These are phyloP conservation scores for Archocentrus centrarchus DNA, from an alignment of 2,113 vertebrate genomes.

Conservation along the genomic window DNA sequence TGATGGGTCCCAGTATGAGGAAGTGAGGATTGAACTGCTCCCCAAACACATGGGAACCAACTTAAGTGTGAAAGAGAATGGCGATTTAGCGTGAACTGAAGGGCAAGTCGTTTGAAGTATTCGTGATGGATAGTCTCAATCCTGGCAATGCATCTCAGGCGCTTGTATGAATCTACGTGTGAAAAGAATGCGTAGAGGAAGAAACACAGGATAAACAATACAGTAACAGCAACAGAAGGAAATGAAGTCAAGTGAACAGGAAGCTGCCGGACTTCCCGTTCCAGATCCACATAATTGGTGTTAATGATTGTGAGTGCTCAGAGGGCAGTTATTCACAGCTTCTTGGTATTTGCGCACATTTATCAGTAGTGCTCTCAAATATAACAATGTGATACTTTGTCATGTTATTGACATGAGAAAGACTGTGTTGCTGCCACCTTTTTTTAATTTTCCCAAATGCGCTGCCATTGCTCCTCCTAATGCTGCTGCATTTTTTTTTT, in stretches of 20 bases:
- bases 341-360: conserved; percentile 56
- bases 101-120: conserved; percentile 62
- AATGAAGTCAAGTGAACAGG: conserved; percentile 81
- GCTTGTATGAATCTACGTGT: conserved; percentile 74
- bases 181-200: conserved; percentile 74
- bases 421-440: neutral
- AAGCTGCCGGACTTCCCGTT: conserved; percentile 77
- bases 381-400: conserved; percentile 51
- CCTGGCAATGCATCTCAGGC: conserved; percentile 49
- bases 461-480: neutral
- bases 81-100: conserved; percentile 50
- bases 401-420: conserved; percentile 48
- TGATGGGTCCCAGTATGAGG: conserved; percentile 75
- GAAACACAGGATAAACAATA: conserved; percentile 80
- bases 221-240: conserved; percentile 74
- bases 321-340: conserved; percentile 67
- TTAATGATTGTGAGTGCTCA: conserved; percentile 69
- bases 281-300: conserved; percentile 74
- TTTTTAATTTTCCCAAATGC: conserved; percentile 16
- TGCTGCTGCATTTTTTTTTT: neutral
- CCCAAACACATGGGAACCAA: conserved; percentile 77
- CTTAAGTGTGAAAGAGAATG: conserved; percentile 73
- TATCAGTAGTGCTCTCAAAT: conserved; percentile 38
- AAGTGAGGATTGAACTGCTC: conserved; percentile 80
- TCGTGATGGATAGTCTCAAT: conserved; percentile 55